Evolutionary conservation across 37 sponge, comb jelly and placozoan species (phyloP).

Genomic region (Geodia barretti): DNA sequence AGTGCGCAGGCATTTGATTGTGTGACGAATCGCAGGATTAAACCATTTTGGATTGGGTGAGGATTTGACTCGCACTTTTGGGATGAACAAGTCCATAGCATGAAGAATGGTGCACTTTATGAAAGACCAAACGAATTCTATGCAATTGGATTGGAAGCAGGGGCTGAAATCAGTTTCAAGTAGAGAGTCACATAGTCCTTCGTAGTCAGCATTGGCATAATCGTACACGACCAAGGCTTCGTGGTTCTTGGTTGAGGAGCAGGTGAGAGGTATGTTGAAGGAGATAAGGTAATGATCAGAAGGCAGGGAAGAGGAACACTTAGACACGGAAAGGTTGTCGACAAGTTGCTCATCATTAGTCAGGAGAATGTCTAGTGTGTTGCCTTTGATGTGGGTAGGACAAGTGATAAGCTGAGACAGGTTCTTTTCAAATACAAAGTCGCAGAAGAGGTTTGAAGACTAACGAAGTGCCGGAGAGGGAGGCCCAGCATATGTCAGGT

Average conservation of each 20-base stretch:
- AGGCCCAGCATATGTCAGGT: conserved; percentile 36
- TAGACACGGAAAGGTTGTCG: neutral
- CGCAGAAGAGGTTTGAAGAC: conserved; percentile 5
- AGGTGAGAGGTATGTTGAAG: too few relatives aligned
- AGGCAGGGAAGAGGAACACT: neutral
- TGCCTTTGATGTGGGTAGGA: conserved; percentile 39
- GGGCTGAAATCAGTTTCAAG: neutral
- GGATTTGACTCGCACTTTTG: neutral
- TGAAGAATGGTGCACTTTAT: neutral
- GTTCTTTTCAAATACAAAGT: conserved; percentile 24
- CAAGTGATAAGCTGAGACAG: conserved; percentile 23
- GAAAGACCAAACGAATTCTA: conserved; percentile 17
- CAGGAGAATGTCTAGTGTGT: conserved; percentile 34
- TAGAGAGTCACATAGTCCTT: conserved; percentile 4
- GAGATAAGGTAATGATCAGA: conserved; percentile 3
- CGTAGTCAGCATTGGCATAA: conserved; percentile 32
- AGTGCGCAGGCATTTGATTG: neutral
- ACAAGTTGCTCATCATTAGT: neutral
- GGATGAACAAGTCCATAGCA: conserved; percentile 10
- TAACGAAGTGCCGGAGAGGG: neutral
- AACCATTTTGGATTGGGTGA: conserved; percentile 1
- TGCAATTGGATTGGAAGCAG: neutral
- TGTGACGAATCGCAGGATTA: conserved; percentile 9
- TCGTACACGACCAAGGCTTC: conserved; percentile 4
- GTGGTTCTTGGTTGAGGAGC: too few relatives aligned